Evolutionary conservation across 2,113 vertebrate genomes (phyloP), one percentile per base, ranked within the genome.

Genomic region (Cyanistes caeruleus): DNA sequence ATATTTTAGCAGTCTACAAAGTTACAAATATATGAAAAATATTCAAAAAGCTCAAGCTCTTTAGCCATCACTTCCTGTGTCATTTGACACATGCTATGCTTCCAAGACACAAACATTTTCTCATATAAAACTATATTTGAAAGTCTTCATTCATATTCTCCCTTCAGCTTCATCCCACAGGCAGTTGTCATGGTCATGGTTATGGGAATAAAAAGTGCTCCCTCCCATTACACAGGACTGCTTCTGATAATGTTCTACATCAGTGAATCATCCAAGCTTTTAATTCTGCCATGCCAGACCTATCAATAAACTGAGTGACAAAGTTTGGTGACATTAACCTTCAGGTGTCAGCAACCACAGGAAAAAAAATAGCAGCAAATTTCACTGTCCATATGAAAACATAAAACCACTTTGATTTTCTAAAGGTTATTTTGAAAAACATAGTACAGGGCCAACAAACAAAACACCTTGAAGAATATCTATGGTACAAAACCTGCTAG

Each of bases 121-220:
- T 43, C 3, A 2, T 31, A 12, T 33, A 24, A 74, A 84, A 59
- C 14, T 51, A 7, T 30, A 56, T 86, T 60, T 56, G 16, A 13
- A 90, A 89, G 20, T 81, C 56, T 93, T 84, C 39, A 64, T 91
- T 93, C 35, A 18, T 89, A 52, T 96, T 93, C 74, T 78, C n/a
- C 51, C 16, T 25, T 73, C 41, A 46, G 53, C 37, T 37, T 46
- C 48, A 44, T 81, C 39, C 28, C 52, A 15, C 64, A 60, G 53
- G 52, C 81, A 84, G 68, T 70, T 82, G 56, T 89, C 64, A 22
- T 55, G 48, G 51, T 78, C 93, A n/a, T 84, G 68, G 80, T 41
- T 39, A 16, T 4, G 73, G 91, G 83, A 86, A 91, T 63, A 84
- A 68, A 74, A 93, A 44, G 56, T 55, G 49, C 41, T 92, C 35